Base-by-base conservation (phyloP, 2,797 vertebrate species). In the Poliocrania exsul region DNA sequence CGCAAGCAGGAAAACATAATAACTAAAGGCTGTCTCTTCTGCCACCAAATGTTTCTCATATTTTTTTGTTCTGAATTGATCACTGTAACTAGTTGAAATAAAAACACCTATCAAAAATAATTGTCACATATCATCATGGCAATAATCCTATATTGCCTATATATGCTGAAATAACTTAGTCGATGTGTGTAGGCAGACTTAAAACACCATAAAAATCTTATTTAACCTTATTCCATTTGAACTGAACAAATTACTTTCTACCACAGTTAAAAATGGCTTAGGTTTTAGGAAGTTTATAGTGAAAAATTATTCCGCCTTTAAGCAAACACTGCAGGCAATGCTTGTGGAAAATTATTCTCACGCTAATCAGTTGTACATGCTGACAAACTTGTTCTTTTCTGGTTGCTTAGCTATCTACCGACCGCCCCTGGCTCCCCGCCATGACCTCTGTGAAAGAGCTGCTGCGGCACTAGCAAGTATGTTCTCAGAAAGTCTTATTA, bases 331-430 rank as follows among this genome's bases (percentile, higher is more conserved):
- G 56, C 56, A 92, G 77, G 72, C 54, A 91, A 75, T 53, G 44
- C 69, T 94, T 92, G 90, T 88, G 94, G 92, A 94, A 96, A 94
- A 93, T 93, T 84, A 93, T 95, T 88, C 95, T 93, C 85, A 90
- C 1, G 2, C 65, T 92, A 96, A 96, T 95, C 91, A 95, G 91
- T 60, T 91, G 80, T 94, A 95, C 95, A 97, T 94, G 96, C 97
- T 97, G 97, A 97, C 96, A 93, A 86, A 90, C 93, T 97, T 96
- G 88, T 97, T 98, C 97, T 97, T 94, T 96, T 96, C 96, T 95
- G 82, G 91, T 97, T 97, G 96, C 96, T 93, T 95, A 92, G 95
- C 95, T 96, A 49, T 92, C 58, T 93, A 94, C 70, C 91, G 91
- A 54, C 89, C 95, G 93, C 89, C 87, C 56, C 87, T 96, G 95